Base-by-base conservation (phyloP, 2,888 invertebrate genomes). In the Marronus borbonicus region DNA sequence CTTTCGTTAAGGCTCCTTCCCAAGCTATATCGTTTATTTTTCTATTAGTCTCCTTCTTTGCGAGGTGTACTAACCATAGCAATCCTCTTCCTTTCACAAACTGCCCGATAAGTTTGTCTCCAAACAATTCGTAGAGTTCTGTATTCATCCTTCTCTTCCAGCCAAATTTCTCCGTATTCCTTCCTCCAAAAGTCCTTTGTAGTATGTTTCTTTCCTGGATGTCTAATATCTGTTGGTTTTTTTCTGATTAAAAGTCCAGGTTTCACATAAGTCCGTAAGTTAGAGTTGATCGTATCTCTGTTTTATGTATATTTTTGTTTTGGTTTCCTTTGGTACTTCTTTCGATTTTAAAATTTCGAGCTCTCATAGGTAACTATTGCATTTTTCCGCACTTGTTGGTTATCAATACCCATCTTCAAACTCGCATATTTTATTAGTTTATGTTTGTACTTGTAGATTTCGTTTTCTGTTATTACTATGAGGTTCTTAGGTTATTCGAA, bases 221-320 rank as follows among this genome's bases (percentile, higher is more conserved):
- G 62, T 62, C 31, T 62, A 62, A 24, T 10, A 20, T 62, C 28
- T 62, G 62, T 24, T 8, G 28, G 1, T 62, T 17, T 17, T 24
- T 62, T 3, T 24, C 24, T 62, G 31, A 62, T 24, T 20, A 20
- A 62, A 24, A 24, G 24, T 62, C 31, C 62, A 62, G 1, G 62
- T 7, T 5, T 24, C 24, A 24, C 28, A 24, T n/a, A n/a, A n/a
- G n/a, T 24, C 62, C 62, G 24, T 62, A 24, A 1, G 24, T 24
- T 62, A 62, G 31, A 24, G 62, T 62, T 62, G 62, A 20, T 62
- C 50, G 14, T 50, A 62, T 62, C 1, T 28, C 62, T 62, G 31
- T 62, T 31, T 62, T 62, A 8, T 62, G 28, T 24, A 24, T 62
- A 24, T n/a, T 50, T 17, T 17, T 17, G 17, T 17, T 17, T 17